Percentiles rank a stretch among this genome's conserved stretches.
Evolutionary conservation across 2,797 vertebrate genomes (phyloP).

Genomic region (Dryobates pubescens): DNA sequence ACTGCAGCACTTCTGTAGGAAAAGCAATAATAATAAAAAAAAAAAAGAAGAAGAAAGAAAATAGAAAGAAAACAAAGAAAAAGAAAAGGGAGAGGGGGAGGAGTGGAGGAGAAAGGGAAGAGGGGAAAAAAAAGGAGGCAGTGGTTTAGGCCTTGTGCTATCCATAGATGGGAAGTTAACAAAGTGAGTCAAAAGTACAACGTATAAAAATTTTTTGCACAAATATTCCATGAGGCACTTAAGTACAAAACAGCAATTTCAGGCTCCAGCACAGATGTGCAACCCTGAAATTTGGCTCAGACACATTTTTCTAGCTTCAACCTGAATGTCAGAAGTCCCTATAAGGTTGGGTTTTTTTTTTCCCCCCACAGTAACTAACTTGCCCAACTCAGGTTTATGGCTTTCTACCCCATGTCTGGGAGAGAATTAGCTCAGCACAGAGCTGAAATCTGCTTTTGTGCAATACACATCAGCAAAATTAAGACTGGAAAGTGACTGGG

Average conservation of each 20-base stretch:
- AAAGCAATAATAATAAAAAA: neutral
- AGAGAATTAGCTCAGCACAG: neutral
- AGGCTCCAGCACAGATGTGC: neutral
- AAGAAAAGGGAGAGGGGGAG: fast-evolving
- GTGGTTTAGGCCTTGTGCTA: neutral
- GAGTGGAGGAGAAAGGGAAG: fast-evolving
- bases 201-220: neutral
- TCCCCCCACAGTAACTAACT: neutral
- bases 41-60: fast-evolving
- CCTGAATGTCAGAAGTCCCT: neutral
- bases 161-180: neutral
- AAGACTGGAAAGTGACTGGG: neutral
- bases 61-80: fast-evolving
- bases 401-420: neutral
- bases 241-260: neutral
- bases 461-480: neutral
- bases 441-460: neutral
- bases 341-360: neutral
- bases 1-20: neutral
- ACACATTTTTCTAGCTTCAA: neutral
- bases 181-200: neutral
- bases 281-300: neutral
- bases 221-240: neutral
- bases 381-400: neutral
- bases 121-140: no score